Evolutionary conservation across 2,797 vertebrate genomes (phyloP).

Genomic region (Pogoniulus pusillus): DNA sequence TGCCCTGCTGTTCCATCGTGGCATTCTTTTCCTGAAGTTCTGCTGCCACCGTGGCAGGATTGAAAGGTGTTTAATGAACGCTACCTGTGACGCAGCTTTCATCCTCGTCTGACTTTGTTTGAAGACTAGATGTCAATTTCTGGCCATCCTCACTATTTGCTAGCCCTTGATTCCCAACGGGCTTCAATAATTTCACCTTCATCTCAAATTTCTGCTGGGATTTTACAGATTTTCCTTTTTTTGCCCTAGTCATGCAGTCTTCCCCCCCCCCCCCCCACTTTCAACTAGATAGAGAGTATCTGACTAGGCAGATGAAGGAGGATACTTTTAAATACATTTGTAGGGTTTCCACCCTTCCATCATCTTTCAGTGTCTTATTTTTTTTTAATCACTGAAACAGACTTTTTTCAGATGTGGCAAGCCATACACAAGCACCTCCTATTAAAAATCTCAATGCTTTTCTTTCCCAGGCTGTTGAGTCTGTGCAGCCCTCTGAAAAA

Average conservation of each 20-base stretch:
- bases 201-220: background rate
- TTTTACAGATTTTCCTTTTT: background rate
- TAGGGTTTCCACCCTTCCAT: background rate
- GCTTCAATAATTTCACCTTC: background rate
- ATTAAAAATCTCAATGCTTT: background rate
- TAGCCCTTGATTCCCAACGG: background rate
- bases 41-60: constrained; percentile 22
- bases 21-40: constrained; percentile 48
- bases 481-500: background rate
- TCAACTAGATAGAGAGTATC: background rate
- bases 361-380: background rate
- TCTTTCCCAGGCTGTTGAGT: background rate
- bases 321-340: background rate
- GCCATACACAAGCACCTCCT: background rate
- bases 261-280: background rate
- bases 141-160: background rate
- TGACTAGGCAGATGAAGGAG: background rate
- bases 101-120: constrained; percentile 49
- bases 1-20: constrained; percentile 19
- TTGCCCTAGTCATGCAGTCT: background rate
- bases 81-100: constrained; percentile 28
- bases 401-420: background rate
- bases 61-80: constrained; percentile 29
- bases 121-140: constrained; percentile 31
- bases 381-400: background rate